Evolutionary conservation across 2,797 vertebrate species (phyloP).

Genomic region (Pelodytes ibericus): DNA sequence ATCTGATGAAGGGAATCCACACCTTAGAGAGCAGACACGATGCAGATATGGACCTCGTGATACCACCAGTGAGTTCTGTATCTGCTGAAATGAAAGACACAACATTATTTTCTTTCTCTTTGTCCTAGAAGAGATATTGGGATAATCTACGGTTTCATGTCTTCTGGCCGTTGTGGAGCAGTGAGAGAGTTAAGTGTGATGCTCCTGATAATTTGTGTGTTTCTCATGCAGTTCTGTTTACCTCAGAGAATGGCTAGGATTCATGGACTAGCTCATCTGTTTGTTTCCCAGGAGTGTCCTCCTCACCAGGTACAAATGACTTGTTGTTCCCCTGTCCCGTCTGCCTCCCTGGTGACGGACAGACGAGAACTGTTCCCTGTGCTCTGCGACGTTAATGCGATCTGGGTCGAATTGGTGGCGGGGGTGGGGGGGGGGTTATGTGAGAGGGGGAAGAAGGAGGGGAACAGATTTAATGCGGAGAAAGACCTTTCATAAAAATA

Average conservation of each 20-base stretch:
- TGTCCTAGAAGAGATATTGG: slow-evolving; percentile 74
- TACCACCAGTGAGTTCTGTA: slow-evolving; percentile 40
- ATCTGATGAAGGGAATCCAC: slow-evolving; percentile 36
- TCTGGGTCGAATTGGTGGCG: slow-evolving; percentile 76
- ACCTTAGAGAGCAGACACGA: slow-evolving; percentile 40
- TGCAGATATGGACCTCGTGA: slow-evolving; percentile 46
- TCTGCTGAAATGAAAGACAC: slow-evolving; percentile 48
- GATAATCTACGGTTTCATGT: slow-evolving; percentile 72
- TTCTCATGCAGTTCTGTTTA: slow-evolving; percentile 94
- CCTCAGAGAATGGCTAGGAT: slow-evolving; percentile 83
- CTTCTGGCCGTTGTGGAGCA: slow-evolving; percentile 61
- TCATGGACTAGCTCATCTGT: slow-evolving; percentile 85
- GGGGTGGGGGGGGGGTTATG: slow-evolving; percentile 58
- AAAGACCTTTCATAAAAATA: slow-evolving; percentile 58
- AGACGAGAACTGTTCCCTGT: slow-evolving; percentile 81
- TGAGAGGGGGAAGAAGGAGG: slow-evolving; percentile 57
- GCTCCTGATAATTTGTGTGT: slow-evolving; percentile 80
- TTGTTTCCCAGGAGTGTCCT: slow-evolving; percentile 92
- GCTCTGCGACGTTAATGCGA: slow-evolving; percentile 83
- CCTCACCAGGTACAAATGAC: slow-evolving; percentile 87
- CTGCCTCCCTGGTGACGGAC: slow-evolving; percentile 86
- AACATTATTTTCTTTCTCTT: slow-evolving; percentile 57
- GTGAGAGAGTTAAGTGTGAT: slow-evolving; percentile 75
- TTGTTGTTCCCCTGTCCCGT: slow-evolving; percentile 82
- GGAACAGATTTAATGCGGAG: slow-evolving; percentile 66